Evolutionary conservation across 2,797 vertebrate species (phyloP), one percentile per base, ranked within the genome.

Genomic region (Sciaenops ocellatus): DNA sequence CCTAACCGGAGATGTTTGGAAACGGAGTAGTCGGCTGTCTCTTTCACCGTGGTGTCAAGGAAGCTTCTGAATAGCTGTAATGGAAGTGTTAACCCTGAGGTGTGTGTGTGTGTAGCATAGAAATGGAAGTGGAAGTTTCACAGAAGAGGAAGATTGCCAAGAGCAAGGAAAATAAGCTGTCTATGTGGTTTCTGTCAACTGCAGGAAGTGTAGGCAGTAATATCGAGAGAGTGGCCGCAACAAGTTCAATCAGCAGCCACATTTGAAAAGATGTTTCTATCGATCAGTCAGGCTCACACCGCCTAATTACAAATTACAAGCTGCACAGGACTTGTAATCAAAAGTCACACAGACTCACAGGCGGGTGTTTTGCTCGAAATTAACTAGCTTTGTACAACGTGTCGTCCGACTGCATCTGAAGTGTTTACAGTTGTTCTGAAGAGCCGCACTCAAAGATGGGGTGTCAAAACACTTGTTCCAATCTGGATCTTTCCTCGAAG

Each of bases 61-160:
- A 80, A 28, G 65, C 66, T 65, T 83, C 81, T 82, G 41, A 73
- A 55, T 68, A 24, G 68, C 56, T 2, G 9, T 69, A 79, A 80
- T 75, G 61, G 73, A 81, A 69, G 76, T 28, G 62, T 80, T 79
- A 38, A 68, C 60, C 69, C 80, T 51, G 70, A 85, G 80, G 77
- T 76, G 67, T 72, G 41, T 13, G 41, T 42, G 41, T 42, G 59
- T 59, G 52, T 47, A 59, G 63, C 51, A 41, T 64, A 73, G 44
- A 81, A 78, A 76, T 69, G n/a, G 73, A 62, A 46, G 26, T 26
- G 8, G 7, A 55, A 44, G 66, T 54, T 82, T 79, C 73, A 63
- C 17, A 56, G 65, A 64, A 22, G 38, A 38, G 34, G 51, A 52
- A 34, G 61, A 75, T 67, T 44, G 78, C 77, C 54, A 68, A 9